Evolutionary conservation across 2,888 invertebrate genomes (phyloP).

Genomic region (Nomada hirtipes): DNA sequence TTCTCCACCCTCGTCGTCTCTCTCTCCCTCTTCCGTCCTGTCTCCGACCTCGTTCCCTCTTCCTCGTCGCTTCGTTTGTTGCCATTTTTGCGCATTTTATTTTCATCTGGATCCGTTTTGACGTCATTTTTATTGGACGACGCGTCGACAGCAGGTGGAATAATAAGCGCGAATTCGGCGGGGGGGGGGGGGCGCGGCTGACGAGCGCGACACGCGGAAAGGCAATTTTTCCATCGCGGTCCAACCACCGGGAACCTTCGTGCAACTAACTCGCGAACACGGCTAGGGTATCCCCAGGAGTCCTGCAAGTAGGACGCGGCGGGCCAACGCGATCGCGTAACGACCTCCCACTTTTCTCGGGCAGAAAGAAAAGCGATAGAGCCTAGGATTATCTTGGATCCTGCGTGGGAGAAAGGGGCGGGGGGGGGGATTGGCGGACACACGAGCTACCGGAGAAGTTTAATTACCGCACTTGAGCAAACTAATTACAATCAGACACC

Average conservation of each 20-base stretch:
- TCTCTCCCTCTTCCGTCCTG: background rate
- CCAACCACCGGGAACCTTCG: background rate
- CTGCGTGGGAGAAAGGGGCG: constrained; percentile 8
- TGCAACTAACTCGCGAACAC: background rate
- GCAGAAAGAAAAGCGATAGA: constrained; percentile 67
- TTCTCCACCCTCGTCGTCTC: constrained; percentile 12
- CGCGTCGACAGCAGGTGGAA: constrained; percentile 51
- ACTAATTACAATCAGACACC: constrained; percentile 84
- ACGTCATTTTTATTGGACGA: constrained; percentile 58
- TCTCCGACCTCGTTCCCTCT: constrained; percentile 5
- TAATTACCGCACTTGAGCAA: constrained; percentile 84
- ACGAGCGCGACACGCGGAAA: constrained; percentile 35
- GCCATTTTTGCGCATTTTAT: constrained; percentile 25
- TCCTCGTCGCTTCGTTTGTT: constrained; percentile 21
- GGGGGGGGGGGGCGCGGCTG: constrained; percentile 1
- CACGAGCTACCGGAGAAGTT: constrained; percentile 80
- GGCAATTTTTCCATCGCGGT: constrained; percentile 50
- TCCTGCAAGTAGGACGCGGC: background rate
- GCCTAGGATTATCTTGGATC: constrained; percentile 71
- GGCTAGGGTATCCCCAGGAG: background rate
- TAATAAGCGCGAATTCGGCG: constrained; percentile 62
- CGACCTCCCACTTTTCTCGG: constrained; percentile 8
- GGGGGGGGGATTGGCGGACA: constrained; percentile 63
- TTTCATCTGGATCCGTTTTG: constrained; percentile 54
- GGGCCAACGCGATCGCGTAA: background rate